Evolutionary conservation across 2,888 invertebrate species (phyloP).

Genomic region (Chloroclystis v-ata): DNA sequence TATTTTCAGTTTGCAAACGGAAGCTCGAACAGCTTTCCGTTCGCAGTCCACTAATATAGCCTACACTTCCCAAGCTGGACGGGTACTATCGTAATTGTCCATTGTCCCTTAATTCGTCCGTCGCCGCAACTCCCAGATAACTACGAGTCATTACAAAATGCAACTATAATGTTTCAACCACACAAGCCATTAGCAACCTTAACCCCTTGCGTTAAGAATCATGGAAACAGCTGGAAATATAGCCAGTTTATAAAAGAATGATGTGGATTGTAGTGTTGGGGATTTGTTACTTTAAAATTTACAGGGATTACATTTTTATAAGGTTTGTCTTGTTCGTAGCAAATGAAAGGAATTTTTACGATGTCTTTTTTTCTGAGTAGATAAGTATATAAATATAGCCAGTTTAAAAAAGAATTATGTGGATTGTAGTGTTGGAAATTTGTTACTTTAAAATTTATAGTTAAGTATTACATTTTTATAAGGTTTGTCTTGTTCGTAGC

Average conservation of each 20-base stretch:
- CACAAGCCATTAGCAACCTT: neutral
- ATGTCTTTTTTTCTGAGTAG: too few relatives aligned
- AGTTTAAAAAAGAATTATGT: slow-evolving; percentile 2
- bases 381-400: too few relatives aligned
- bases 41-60: neutral
- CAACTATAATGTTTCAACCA: slow-evolving; percentile 8
- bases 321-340: too few relatives aligned
- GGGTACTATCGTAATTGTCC: slow-evolving; percentile 44
- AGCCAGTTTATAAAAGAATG: neutral
- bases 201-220: neutral
- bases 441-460: neutral
- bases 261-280: slow-evolving; percentile 20
- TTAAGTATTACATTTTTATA: too few relatives aligned
- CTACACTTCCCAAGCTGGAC: neutral
- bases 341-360: too few relatives aligned
- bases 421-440: slow-evolving; percentile 19
- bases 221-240: neutral
- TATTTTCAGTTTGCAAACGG: too few relatives aligned
- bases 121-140: slow-evolving; percentile 38
- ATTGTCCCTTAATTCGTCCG: slow-evolving; percentile 51
- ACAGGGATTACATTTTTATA: neutral
- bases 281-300: neutral
- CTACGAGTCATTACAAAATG: slow-evolving; percentile 35
- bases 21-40: too few relatives aligned
- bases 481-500: too few relatives aligned